Evolutionary conservation across 35 echinoderm and acorn worm species (phyloP), one percentile per base, ranked within the genome.

Genomic region (Holothuria glaberrima): DNA sequence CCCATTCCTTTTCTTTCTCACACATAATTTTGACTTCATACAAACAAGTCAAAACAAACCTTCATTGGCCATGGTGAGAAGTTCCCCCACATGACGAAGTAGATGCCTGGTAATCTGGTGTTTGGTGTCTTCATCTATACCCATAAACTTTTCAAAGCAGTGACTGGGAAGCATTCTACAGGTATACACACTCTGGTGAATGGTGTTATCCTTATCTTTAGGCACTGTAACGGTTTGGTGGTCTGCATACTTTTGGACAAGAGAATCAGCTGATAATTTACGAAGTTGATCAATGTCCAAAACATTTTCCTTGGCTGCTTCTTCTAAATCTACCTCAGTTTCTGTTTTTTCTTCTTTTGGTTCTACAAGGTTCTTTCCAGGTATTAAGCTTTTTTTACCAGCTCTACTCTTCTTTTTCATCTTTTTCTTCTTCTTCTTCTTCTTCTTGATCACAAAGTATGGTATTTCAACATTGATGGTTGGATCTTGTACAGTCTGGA

Each of bases 151-250:
- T 68, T 99, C 93, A 41, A 88, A 88, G 59, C 97, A 99, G 64
- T 94, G 92, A 58, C 91, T 80, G 5, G 97, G 97, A 31, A 99
- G 86, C 97, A 99, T 93, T 58, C 86, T 92, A 58, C 97, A 99
- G 44, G 87, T 93, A 33, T 99, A 99, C 44, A 89, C 88, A 78
- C 94, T 94, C 48, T 94, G 90, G n/a, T 78, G 62, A 9, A 83
- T 90, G 22, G 54, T 80, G 56, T 60, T 90, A 31, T 56, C 38
- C 46, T 44, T 59, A 65, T 95, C 90, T 58, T 97, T 97, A 61
- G 80, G 89, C 20, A 94, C 91, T 68, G 90, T 95, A 21, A 92
- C 89, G 12, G 88, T 91, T 54, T 91, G 87, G 63, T 93, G 94
- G 41, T 86, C 79, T 31, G 93, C 79, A 83, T 88, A 99, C 69